Percentiles rank a stretch among this genome's conserved stretches.
Conservation (phyloP, 2,113 vertebrate genomes). For the Thryonomys swinderianus region DNA sequence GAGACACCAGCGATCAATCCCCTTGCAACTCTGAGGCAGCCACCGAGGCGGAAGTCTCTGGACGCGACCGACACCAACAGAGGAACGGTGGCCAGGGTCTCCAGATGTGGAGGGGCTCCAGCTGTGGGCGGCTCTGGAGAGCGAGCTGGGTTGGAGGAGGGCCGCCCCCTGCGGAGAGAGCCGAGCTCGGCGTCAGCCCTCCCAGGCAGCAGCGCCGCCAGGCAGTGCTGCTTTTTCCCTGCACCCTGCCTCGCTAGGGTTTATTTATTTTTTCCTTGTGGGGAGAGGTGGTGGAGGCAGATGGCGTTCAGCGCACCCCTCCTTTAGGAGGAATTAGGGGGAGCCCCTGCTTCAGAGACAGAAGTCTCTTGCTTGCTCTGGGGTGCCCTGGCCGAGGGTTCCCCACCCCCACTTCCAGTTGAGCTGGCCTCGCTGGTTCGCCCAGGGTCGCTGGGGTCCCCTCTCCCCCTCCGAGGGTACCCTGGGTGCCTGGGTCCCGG, state of each 20-base stretch:
- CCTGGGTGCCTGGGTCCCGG: slow-evolving; percentile 21
- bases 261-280: slow-evolving; percentile 49
- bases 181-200: slow-evolving; percentile 76
- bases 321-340: background rate
- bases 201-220: slow-evolving; percentile 71
- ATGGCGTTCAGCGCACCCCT: slow-evolving; percentile 31
- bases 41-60: slow-evolving; percentile 53
- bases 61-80: slow-evolving; percentile 50
- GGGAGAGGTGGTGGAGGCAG: slow-evolving; percentile 63
- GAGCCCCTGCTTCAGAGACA: slow-evolving; percentile 42
- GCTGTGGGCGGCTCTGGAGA: slow-evolving; percentile 46
- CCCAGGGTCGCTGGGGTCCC: slow-evolving; percentile 18
- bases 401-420: background rate
- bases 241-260: slow-evolving; percentile 63
- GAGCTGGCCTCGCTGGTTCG: slow-evolving; percentile 16
- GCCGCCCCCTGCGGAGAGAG: slow-evolving; percentile 79
- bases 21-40: slow-evolving; percentile 62
- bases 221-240: slow-evolving; percentile 47
- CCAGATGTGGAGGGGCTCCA: slow-evolving; percentile 68
- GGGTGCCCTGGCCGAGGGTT: slow-evolving; percentile 4
- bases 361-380: slow-evolving; percentile 44
- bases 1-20: slow-evolving; percentile 43
- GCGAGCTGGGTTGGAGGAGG: slow-evolving; percentile 55
- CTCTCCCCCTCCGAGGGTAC: background rate
- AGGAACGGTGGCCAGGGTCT: slow-evolving; percentile 44